Conservation (phyloP, 2,888 invertebrate species). For the Phorcus lineatus region DNA sequence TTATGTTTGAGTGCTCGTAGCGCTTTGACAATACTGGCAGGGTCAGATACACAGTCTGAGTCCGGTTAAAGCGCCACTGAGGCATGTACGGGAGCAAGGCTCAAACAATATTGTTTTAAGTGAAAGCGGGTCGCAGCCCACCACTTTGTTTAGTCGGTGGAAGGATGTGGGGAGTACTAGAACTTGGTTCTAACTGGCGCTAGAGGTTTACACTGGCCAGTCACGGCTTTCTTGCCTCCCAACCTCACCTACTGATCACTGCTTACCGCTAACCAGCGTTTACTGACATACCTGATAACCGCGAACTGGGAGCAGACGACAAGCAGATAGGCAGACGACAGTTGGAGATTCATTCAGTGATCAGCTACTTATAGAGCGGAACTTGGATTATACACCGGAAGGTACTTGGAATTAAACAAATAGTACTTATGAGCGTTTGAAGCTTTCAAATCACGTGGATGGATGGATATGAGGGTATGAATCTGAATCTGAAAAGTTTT, state of each 20-base stretch:
- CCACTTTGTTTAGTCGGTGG: neutral
- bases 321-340: constrained; percentile 17
- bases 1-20: neutral
- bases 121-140: neutral
- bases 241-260: no score
- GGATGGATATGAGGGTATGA: no score
- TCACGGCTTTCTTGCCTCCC: no score
- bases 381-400: neutral
- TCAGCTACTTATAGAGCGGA: neutral
- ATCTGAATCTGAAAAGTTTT: no score
- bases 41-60: neutral
- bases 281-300: constrained; percentile 8
- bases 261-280: neutral
- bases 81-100: constrained; percentile 6
- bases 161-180: neutral
- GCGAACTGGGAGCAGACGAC: neutral
- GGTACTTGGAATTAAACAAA: no score
- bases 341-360: neutral
- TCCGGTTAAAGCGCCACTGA: neutral
- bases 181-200: neutral
- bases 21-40: constrained; percentile 1
- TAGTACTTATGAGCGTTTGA: no score
- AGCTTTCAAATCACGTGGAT: no score
- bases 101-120: constrained; percentile 22
- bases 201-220: neutral